Percentiles rank a stretch among this genome's conserved stretches.
These are phyloP conservation scores for Spea bombifrons DNA, from an alignment of 2,113 vertebrate species.

Conservation along the genomic window DNA sequence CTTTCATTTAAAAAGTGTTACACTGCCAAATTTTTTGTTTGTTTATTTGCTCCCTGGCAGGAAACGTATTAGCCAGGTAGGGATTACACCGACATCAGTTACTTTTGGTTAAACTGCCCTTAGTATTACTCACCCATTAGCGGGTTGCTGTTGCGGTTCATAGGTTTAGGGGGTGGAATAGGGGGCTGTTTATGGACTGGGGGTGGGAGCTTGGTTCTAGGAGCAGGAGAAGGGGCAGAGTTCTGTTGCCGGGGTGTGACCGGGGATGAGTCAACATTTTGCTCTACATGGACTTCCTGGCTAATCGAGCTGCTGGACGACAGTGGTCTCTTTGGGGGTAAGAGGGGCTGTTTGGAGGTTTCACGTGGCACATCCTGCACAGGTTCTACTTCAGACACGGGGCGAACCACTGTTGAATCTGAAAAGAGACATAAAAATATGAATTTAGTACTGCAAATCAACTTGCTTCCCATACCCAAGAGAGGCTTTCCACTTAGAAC, in stretches of 20 bases:
- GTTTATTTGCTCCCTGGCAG: too few relatives aligned
- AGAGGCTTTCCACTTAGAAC: background rate
- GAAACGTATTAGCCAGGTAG: too few relatives aligned
- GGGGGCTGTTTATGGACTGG: constrained; percentile 83
- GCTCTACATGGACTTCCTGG: constrained; percentile 68
- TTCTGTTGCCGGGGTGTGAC: constrained; percentile 44
- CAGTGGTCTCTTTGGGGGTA: constrained; percentile 86
- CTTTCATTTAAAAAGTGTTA: too few relatives aligned
- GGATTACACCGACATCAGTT: too few relatives aligned
- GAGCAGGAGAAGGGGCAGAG: constrained; percentile 66
- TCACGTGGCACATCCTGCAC: constrained; percentile 65
- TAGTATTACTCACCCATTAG: constrained; percentile 77
- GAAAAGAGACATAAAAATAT: background rate
- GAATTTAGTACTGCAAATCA: background rate
- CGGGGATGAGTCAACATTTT: constrained; percentile 52
- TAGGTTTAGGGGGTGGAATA: constrained; percentile 87
- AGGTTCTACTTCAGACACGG: constrained; percentile 66
- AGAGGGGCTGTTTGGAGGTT: constrained; percentile 50
- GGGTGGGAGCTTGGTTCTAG: constrained; percentile 69
- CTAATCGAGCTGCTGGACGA: constrained; percentile 61
- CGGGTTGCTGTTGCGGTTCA: constrained; percentile 84
- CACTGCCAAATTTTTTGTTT: too few relatives aligned
- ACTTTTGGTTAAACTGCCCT: background rate
- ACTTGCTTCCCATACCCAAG: background rate
- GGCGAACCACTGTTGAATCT: constrained; percentile 4